Evolutionary conservation across 2,888 invertebrate genomes (phyloP).

Genomic region (Spilosoma lubricipeda): DNA sequence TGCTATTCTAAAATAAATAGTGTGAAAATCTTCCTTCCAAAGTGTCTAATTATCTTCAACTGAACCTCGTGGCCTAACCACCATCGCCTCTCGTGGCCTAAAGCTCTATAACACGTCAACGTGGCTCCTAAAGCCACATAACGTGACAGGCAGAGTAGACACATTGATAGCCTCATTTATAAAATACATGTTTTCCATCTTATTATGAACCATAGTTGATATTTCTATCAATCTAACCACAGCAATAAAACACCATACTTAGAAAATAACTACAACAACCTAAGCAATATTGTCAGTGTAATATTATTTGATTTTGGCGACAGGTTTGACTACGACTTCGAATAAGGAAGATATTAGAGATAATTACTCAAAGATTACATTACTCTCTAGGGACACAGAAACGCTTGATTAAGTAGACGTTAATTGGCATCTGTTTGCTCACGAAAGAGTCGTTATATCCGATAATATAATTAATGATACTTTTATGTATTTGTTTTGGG

Average conservation of each 20-base stretch:
- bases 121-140: too few species aligned
- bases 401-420: background rate
- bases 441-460: background rate
- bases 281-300: background rate
- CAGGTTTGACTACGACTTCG: background rate
- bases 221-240: background rate
- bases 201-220: too few species aligned
- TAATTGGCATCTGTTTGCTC: background rate
- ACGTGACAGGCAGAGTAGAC: too few species aligned
- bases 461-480: background rate
- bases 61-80: too few species aligned
- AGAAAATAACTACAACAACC: background rate
- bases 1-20: too few species aligned
- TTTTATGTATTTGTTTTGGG: background rate
- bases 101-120: too few species aligned
- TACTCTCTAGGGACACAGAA: background rate
- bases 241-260: conserved; percentile 4
- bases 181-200: too few species aligned
- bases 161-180: too few species aligned
- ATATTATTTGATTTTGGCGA: background rate
- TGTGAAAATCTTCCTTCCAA: too few species aligned
- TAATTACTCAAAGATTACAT: background rate
- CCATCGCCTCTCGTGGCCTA: too few species aligned
- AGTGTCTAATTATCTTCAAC: too few species aligned
- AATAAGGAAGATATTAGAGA: conserved; percentile 1